phyloP scores from a whole-genome alignment of 1,140 invertebrate genomes.

The Trichonephila clavipes region DNA sequence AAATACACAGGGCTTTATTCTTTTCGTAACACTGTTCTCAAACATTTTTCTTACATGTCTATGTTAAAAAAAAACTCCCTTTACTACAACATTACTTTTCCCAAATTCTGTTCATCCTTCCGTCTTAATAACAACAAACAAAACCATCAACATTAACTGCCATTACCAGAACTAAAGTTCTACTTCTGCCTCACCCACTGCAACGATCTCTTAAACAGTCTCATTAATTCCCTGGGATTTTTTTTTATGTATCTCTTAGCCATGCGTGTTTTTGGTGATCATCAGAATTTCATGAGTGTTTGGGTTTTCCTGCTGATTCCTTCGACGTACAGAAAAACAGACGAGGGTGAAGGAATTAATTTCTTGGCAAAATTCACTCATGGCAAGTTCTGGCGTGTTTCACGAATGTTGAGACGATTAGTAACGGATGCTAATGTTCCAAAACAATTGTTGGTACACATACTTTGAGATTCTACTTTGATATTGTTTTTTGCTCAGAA shows the following conservation, averaged over 20 bases:
- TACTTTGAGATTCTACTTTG: no score
- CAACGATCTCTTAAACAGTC: background rate
- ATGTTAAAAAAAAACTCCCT: no score
- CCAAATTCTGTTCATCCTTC: no score
- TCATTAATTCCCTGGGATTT: background rate
- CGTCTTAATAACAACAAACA: background rate
- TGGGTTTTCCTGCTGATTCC: background rate
- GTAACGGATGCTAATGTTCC: no score
- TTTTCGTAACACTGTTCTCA: no score
- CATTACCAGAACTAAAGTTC: background rate
- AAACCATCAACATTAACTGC: background rate
- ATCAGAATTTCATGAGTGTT: constrained; percentile 11
- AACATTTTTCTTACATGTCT: no score
- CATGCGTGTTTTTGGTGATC: background rate
- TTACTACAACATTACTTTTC: no score
- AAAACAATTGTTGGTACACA: no score
- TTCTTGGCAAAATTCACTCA: background rate
- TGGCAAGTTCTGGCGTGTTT: no score
- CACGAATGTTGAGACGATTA: no score
- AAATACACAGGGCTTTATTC: no score
- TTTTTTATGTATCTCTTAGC: background rate
- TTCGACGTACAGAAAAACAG: background rate
- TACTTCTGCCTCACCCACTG: background rate
- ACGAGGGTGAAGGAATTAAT: background rate
- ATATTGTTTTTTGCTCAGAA: no score